Conservation (phyloP, 2,797 vertebrate genomes). For the Xenopus petersii region DNA sequence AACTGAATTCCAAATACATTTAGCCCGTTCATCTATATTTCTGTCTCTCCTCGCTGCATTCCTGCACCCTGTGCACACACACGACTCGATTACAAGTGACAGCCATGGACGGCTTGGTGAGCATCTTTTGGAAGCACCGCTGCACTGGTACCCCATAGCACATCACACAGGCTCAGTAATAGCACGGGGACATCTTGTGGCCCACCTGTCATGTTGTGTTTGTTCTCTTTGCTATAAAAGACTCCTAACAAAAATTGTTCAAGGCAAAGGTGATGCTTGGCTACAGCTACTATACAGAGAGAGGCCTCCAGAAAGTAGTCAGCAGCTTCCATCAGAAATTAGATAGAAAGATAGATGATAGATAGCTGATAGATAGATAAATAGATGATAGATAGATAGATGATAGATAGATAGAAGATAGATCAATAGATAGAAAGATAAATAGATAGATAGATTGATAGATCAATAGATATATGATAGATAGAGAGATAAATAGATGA, state of each 20-base stretch:
- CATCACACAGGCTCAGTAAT: conserved; percentile 28
- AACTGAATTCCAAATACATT: conserved; percentile 41
- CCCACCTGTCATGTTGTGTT: conserved; percentile 35
- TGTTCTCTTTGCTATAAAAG: conserved; percentile 18
- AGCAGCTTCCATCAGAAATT: not conserved
- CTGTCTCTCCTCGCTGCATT: conserved; percentile 22
- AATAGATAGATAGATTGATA: no score
- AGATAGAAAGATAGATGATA: not conserved
- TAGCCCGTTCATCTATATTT: conserved; percentile 35
- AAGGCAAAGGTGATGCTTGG: conserved; percentile 19
- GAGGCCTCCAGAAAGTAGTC: not conserved
- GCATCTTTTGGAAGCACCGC: conserved; percentile 15
- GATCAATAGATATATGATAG: no score
- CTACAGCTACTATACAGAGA: conserved; percentile 12
- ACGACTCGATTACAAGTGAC: conserved; percentile 38
- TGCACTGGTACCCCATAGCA: conserved; percentile 28
- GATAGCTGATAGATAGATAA: no score
- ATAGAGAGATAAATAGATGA: no score
- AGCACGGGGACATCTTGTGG: conserved; percentile 35
- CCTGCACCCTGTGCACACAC: conserved; percentile 12
- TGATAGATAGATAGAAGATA: no score
- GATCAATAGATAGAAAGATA: no score
- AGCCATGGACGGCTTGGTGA: conserved; percentile 26
- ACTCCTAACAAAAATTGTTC: conserved; percentile 34
- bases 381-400: no score